These are phyloP conservation scores for Uloborus diversus DNA, from an alignment of 1,140 invertebrate species.

Conservation along the genomic window DNA sequence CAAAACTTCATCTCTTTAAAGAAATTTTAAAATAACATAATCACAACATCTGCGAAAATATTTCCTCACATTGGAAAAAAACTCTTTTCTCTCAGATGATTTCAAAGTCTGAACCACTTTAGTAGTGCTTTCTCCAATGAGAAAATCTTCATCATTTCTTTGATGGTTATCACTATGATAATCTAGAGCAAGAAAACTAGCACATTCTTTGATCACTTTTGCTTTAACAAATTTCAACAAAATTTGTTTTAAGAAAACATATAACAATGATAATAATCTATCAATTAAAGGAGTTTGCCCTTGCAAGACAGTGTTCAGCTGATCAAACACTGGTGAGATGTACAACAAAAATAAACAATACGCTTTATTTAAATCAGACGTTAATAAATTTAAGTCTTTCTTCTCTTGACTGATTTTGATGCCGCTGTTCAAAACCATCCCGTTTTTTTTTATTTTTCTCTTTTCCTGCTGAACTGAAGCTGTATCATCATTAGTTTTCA, in stretches of 20 bases:
- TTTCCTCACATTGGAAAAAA: background rate
- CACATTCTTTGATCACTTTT: background rate
- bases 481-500: background rate
- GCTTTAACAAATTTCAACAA: background rate
- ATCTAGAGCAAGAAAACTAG: background rate
- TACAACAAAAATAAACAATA: background rate
- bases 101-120: background rate
- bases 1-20: background rate
- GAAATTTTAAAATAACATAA: conserved; percentile 4
- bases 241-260: background rate
- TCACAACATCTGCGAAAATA: background rate
- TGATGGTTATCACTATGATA: background rate
- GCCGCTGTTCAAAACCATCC: background rate
- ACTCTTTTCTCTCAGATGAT: background rate
- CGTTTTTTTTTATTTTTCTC: no score
- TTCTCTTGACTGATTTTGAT: background rate
- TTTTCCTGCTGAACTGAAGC: background rate
- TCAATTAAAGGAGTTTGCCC: background rate
- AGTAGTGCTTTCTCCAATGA: background rate
- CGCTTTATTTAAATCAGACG: no score
- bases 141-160: background rate
- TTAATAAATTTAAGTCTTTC: background rate
- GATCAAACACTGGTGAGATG: background rate
- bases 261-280: background rate
- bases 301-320: background rate